Evolutionary conservation across 2,888 invertebrate genomes (phyloP), one percentile per base, ranked within the genome.

Genomic region (Kryphioiulus occultus): DNA sequence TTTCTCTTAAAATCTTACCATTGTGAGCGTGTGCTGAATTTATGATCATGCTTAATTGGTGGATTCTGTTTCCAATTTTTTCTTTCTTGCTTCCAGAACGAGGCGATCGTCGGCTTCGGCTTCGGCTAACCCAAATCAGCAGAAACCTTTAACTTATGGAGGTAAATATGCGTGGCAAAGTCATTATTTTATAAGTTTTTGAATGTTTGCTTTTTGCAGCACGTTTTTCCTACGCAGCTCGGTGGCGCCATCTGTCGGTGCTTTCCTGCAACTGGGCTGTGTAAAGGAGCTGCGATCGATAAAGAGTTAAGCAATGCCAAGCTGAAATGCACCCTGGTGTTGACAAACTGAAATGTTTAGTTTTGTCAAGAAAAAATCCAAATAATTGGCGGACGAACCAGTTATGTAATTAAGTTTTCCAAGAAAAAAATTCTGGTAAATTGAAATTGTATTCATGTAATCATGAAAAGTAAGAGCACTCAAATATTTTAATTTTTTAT

Each of bases 61-160:
- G n/a, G 59, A 59, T 68, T 7, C 12, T 9, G 26, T 68, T 68
- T 26, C 68, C 22, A 68, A 68, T 86, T 32, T 78, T 85, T 17
- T 47, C 15, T 47, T 47, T n/a, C 19, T 86, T n/a, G 22, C 30
- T 87, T 88, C 90, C 93, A 96, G 96, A 93, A 95, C 96, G 89
- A 94, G 96, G 91, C 94, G 96, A 92, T 96, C 96, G 90, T 96
- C 96, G 89, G 95, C 95, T 89, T 95, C 95, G 90, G 94, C 95
- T 88, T 93, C 95, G 89, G 94, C 94, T 90, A 94, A 95, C 90
- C 95, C 95, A 90, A 95, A 95, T 88, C 96, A 95, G 91, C 94
- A 95, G 89, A 94, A 95, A 92, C 95, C 95, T 92, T 92, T 95
- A 91, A 94, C 94, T 91, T 95, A 95, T 89, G 95, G 95, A 94